Evolutionary conservation across 2,113 vertebrate genomes (phyloP).

Genomic region (Hypocryptadius cinnamomeus): DNA sequence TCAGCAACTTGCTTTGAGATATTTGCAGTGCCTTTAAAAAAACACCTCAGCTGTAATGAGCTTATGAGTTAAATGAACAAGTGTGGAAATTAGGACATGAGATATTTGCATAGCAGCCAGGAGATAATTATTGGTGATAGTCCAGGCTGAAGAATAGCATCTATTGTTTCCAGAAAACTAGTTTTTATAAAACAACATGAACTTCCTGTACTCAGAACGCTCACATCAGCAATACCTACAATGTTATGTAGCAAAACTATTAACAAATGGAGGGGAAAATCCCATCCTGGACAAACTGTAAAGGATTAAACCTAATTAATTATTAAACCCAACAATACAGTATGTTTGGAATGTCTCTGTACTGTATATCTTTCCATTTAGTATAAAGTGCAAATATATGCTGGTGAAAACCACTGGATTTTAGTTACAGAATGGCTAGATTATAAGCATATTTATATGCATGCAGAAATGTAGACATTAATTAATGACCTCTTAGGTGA

Average conservation of each 20-base stretch:
- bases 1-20: neutral
- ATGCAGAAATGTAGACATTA: neutral
- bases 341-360: neutral
- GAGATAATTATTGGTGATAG: slow-evolving; percentile 25
- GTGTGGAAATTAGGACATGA: slow-evolving; percentile 29
- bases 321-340: neutral
- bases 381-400: neutral
- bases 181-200: neutral
- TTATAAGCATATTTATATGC: neutral
- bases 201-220: slow-evolving; percentile 7
- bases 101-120: slow-evolving; percentile 29
- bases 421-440: neutral
- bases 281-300: neutral
- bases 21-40: neutral
- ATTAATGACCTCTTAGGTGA: neutral
- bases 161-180: slow-evolving; percentile 33
- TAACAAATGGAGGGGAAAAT: neutral
- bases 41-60: neutral
- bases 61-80: slow-evolving; percentile 17
- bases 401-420: neutral
- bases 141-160: slow-evolving; percentile 16
- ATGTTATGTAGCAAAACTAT: neutral
- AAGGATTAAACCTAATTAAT: neutral
- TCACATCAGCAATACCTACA: neutral
- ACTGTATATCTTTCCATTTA: neutral